These are phyloP conservation scores for Caenorhabditis plicata DNA, from an alignment of 2,888 invertebrate species.

Conservation along the genomic window DNA sequence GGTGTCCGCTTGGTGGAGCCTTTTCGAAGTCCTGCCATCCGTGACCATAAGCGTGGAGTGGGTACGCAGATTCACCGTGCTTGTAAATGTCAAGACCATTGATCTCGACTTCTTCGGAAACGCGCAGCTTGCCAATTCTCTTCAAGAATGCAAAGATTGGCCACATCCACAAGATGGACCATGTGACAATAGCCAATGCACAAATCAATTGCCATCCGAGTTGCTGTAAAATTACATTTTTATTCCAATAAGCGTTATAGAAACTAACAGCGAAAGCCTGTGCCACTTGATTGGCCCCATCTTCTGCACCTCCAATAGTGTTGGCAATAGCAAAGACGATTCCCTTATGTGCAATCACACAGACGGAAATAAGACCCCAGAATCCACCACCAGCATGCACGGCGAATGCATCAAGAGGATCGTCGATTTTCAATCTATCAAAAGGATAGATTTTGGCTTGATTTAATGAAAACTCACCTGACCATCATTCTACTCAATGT, in stretches of 20 bases:
- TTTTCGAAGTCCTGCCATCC: constrained; percentile 52
- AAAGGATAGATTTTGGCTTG: neutral
- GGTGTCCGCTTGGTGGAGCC: constrained; percentile 12
- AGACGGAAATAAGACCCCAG: constrained; percentile 67
- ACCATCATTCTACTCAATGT: constrained; percentile 60
- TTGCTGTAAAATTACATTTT: constrained; percentile 29
- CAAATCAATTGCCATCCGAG: constrained; percentile 51
- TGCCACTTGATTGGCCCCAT: constrained; percentile 26
- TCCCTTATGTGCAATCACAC: constrained; percentile 47
- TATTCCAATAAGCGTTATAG: neutral
- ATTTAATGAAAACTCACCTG: constrained; percentile 66
- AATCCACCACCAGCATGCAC: constrained; percentile 70
- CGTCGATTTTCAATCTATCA: constrained; percentile 66
- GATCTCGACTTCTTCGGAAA: constrained; percentile 47
- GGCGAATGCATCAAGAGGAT: constrained; percentile 70
- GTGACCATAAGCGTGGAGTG: constrained; percentile 51
- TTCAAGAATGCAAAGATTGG: constrained; percentile 43
- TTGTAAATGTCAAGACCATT: constrained; percentile 52
- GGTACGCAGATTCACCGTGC: constrained; percentile 51
- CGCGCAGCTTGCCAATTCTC: constrained; percentile 47
- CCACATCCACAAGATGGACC: constrained; percentile 48
- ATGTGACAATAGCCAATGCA: constrained; percentile 40
- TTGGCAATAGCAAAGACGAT: constrained; percentile 50
- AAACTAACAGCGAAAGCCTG: constrained; percentile 42
- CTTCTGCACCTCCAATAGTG: constrained; percentile 31